Base-by-base conservation (phyloP, 2,797 vertebrate genomes). In the Threskiornis aethiopicus region DNA sequence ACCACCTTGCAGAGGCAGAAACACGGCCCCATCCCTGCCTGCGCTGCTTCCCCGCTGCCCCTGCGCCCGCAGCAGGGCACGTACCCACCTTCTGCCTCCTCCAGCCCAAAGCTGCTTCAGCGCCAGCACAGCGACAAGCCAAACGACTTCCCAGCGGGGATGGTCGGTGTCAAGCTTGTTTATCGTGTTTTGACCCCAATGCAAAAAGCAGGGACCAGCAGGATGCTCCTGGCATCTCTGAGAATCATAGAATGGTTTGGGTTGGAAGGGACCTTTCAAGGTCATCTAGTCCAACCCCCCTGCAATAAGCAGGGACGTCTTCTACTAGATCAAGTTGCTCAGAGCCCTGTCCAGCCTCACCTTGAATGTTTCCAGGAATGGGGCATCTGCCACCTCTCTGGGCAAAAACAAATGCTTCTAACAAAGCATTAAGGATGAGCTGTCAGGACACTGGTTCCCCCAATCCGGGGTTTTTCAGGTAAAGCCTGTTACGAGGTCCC, bases 171-270 rank as follows among this genome's bases (percentile, higher is more conserved):
- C 2, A 9, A 65, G 26, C 51, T 49, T 15, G 10, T 49, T 57
- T 16, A 7, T 33, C 0, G 1, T 7, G 49, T 42, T 72, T 22
- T n/a, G 67, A 33, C 16, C 16, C 37, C 11, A 2, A 28, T 3
- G 7, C 37, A 44, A 52, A 16, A 29, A 33, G 24, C 4, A 25
- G 37, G 78, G 18, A 47, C 7, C 54, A 42, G 31, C 31, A 52
- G 57, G 26, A 10, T 9, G 24, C 54, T 21, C 10, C 52, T 65
- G 78, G 35, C 19, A 10, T 4, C 66, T 52, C 47, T 69, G 25
- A 46, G 15, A 39, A 13, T 13, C 35, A 6, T 12, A 51, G 87
- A 49, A 14, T 2, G 14, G 4, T 8, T 6, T 42, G 41, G 42
- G 28, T 13, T 6, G 54, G 47, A 55, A 66, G 21, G 39, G 13